Evolutionary conservation across 2,888 invertebrate genomes (phyloP).

Genomic region (Diarsia rubi): DNA sequence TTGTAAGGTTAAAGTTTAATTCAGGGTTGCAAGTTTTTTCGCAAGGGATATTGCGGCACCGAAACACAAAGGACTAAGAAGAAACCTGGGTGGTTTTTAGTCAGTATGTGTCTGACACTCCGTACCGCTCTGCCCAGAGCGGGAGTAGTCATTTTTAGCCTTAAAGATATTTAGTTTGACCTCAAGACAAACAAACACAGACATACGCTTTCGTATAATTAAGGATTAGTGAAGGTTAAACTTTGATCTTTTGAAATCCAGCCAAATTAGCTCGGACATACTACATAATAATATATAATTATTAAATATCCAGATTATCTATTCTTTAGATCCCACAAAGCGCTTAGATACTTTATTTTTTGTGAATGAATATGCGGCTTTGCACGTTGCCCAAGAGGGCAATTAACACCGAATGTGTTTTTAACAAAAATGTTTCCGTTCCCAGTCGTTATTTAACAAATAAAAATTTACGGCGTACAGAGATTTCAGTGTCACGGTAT

Average conservation of each 20-base stretch:
- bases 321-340: not conserved
- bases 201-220: not conserved
- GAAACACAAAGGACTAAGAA: too few species aligned
- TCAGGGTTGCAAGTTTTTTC: too few species aligned
- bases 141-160: too few species aligned
- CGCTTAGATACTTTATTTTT: constrained; percentile 9
- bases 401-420: constrained; percentile 37
- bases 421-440: constrained; percentile 12
- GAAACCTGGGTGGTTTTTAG: too few species aligned
- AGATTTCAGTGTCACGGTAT: constrained; percentile 28
- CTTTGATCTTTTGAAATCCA: constrained; percentile 15
- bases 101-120: too few species aligned
- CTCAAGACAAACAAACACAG: not conserved
- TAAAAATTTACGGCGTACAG: constrained; percentile 29
- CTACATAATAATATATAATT: constrained; percentile 9
- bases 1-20: too few species aligned
- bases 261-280: constrained; percentile 30
- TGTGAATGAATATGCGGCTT: constrained; percentile 22
- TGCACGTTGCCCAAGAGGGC: constrained; percentile 26
- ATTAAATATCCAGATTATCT: constrained; percentile 5
- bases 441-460: constrained; percentile 26
- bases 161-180: too few species aligned
- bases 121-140: too few species aligned
- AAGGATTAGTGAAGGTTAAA: constrained; percentile 10
- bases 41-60: too few species aligned